Percentiles rank a stretch among this genome's conserved stretches.
Conservation (phyloP, 2,797 vertebrate genomes). For the Lutra lutra region DNA sequence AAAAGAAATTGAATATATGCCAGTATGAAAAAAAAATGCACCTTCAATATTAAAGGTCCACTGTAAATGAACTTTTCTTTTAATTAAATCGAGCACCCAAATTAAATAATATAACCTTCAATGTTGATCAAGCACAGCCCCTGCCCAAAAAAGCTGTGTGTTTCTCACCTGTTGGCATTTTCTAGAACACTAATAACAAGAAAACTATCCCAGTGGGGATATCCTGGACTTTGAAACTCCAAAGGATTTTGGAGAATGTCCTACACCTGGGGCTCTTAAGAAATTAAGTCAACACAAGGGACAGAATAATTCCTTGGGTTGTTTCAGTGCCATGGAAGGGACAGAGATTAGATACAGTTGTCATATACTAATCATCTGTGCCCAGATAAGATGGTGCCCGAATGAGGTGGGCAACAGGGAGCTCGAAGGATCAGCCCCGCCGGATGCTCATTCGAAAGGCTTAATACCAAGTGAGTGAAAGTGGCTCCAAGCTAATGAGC, state of each 20-base stretch:
- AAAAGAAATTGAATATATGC: constrained; percentile 61
- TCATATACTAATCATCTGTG: background rate
- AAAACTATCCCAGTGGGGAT: constrained; percentile 19
- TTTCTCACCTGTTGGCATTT: constrained; percentile 72
- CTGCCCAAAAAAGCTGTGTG: constrained; percentile 50
- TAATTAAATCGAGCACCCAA: constrained; percentile 79
- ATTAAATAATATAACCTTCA: constrained; percentile 60
- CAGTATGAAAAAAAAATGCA: background rate
- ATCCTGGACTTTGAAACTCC: constrained; percentile 58
- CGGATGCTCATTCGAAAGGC: too few relatives aligned
- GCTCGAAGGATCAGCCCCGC: background rate
- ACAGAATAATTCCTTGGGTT: background rate
- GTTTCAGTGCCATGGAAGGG: background rate
- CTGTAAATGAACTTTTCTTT: constrained; percentile 71
- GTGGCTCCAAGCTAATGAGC: background rate
- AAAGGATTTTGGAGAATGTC: constrained; percentile 48
- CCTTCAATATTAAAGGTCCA: constrained; percentile 57
- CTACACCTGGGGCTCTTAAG: constrained; percentile 44
- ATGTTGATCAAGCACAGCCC: constrained; percentile 52
- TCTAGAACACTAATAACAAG: constrained; percentile 68
- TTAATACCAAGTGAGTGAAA: background rate
- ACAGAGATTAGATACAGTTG: constrained; percentile 6
- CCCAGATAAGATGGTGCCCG: background rate
- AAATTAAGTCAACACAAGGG: background rate
- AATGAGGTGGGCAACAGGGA: background rate